A percentile compares a stretch with the other conserved stretches of the same genome.
phyloP scores from a whole-genome alignment of 2,888 invertebrate species.

The Neuroscelio doddi region DNA sequence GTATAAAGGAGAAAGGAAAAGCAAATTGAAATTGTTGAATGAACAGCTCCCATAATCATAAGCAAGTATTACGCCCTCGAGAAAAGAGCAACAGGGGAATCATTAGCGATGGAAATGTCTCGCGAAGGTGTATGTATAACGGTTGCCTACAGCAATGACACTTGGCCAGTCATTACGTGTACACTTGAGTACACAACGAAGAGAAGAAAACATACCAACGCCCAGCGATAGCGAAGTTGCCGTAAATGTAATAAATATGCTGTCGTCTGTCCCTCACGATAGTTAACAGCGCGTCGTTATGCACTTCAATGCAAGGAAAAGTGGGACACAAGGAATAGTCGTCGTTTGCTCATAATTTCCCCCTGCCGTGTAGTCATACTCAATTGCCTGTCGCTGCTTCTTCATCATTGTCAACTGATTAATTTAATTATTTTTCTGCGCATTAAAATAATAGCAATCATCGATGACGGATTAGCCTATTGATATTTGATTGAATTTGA shows the following conservation, averaged over 20 bases:
- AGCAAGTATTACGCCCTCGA: no score
- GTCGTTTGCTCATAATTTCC: slow-evolving; percentile 3
- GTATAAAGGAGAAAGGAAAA: no score
- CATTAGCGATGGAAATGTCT: background rate
- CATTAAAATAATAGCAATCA: no score
- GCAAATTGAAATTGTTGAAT: no score
- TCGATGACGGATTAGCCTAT: no score
- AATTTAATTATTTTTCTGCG: no score
- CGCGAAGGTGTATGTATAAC: slow-evolving; percentile 5
- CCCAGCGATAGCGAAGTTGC: background rate
- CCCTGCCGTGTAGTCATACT: background rate
- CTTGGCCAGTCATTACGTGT: background rate
- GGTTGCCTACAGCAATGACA: background rate
- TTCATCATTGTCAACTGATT: slow-evolving; percentile 5
- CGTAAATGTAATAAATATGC: slow-evolving; percentile 4
- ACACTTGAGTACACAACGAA: slow-evolving; percentile 14
- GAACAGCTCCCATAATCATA: no score
- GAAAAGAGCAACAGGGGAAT: background rate
- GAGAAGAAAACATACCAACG: background rate
- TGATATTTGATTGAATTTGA: no score
- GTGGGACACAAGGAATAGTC: slow-evolving; percentile 3
- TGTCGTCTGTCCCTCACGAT: slow-evolving; percentile 10
- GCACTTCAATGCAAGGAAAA: slow-evolving; percentile 7
- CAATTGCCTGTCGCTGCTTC: background rate
- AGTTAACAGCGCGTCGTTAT: slow-evolving; percentile 8